These are phyloP conservation scores for Rhincodon typus DNA, from an alignment of 2,797 vertebrate species.

Conservation along the genomic window DNA sequence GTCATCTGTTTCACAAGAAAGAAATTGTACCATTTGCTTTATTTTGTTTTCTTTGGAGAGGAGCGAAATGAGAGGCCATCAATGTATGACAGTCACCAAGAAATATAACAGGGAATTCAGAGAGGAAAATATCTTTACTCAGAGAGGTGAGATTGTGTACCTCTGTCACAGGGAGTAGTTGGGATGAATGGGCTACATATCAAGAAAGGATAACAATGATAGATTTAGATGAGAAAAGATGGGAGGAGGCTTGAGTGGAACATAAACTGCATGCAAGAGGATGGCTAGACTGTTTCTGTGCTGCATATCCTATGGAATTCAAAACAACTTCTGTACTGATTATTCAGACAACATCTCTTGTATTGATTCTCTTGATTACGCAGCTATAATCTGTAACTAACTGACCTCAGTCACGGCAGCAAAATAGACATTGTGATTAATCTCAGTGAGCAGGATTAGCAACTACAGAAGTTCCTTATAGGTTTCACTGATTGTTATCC, in stretches of 20 bases:
- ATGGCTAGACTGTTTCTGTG: neutral
- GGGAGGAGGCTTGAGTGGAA: neutral
- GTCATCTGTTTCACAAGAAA: neutral
- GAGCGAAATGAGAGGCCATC: neutral
- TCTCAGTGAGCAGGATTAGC: neutral
- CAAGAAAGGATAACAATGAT: too few species aligned
- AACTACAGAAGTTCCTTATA: neutral
- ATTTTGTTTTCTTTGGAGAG: neutral
- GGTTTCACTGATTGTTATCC: neutral
- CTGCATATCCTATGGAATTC: neutral
- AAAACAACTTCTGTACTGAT: neutral
- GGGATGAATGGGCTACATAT: too few species aligned
- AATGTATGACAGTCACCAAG: neutral
- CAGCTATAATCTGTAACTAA: neutral
- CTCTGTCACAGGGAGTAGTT: too few species aligned
- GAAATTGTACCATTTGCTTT: neutral
- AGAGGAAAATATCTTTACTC: too few species aligned
- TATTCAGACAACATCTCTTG: neutral
- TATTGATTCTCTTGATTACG: neutral
- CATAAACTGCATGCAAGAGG: neutral
- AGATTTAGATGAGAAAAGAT: too few species aligned
- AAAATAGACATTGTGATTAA: neutral
- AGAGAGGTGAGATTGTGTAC: too few species aligned
- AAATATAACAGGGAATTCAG: neutral
- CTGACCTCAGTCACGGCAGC: neutral